A percentile compares a stretch with the other conserved stretches of the same genome.
Evolutionary conservation across 2,888 invertebrate genomes (phyloP).

Genomic region (Phyllotreta cruciferae): DNA sequence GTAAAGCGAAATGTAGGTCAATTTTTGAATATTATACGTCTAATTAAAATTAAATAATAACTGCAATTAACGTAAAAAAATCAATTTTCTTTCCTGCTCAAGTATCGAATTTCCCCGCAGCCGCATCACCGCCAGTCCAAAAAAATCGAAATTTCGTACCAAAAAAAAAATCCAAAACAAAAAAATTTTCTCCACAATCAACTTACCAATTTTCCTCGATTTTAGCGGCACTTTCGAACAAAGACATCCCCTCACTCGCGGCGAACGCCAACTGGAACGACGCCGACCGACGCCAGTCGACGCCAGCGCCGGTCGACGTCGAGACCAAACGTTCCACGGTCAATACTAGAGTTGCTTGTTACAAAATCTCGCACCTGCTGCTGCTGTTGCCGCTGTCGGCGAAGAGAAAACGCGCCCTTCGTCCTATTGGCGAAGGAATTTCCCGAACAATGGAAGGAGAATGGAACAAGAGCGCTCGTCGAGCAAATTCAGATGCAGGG

Average conservation of each 20-base stretch:
- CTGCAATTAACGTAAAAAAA: too few species aligned
- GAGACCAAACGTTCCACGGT: slow-evolving; percentile 58
- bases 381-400: slow-evolving; percentile 1
- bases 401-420: slow-evolving; percentile 1
- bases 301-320: slow-evolving; percentile 59
- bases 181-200: background rate
- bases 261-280: slow-evolving; percentile 58
- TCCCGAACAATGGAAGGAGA: slow-evolving; percentile 10
- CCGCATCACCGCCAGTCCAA: background rate
- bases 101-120: too few species aligned
- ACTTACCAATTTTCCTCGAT: slow-evolving; percentile 59
- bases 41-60: too few species aligned
- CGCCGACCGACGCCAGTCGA: slow-evolving; percentile 56
- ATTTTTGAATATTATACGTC: too few species aligned
- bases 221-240: slow-evolving; percentile 53
- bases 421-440: slow-evolving; percentile 10
- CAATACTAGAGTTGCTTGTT: slow-evolving; percentile 51
- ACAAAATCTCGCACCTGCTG: slow-evolving; percentile 27
- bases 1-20: too few species aligned
- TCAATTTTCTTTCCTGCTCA: too few species aligned
- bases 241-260: slow-evolving; percentile 59
- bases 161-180: slow-evolving; percentile 1
- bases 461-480: background rate
- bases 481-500: too few species aligned
- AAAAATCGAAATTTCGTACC: background rate